A percentile compares a stretch with the other conserved stretches of the same genome.
Conservation (phyloP, 2,797 vertebrate species). For the Scolopax rusticola region DNA sequence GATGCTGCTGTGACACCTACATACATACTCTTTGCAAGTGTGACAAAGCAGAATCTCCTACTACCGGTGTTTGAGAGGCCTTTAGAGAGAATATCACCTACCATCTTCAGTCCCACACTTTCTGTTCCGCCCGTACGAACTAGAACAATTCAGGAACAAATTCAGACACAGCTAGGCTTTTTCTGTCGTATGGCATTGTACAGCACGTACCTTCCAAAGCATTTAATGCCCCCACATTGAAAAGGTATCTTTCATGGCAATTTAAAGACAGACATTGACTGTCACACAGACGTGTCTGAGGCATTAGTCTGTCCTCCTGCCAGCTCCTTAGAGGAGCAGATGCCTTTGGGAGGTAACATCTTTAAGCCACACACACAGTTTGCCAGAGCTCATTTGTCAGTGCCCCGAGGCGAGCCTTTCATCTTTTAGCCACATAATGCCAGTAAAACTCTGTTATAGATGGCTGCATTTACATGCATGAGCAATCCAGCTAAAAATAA, state of each 20-base stretch:
- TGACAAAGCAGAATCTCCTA: not conserved
- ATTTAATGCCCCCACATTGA: not conserved
- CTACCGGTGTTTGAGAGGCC: not conserved
- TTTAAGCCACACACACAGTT: not conserved
- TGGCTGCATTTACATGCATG: slow-evolving; percentile 45
- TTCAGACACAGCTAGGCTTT: not conserved
- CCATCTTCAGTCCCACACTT: not conserved
- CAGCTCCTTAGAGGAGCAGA: not conserved
- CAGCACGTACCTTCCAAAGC: not conserved
- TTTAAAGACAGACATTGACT: not conserved
- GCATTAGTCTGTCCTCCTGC: not conserved
- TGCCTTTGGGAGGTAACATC: slow-evolving; percentile 1
- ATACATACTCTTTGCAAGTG: accelerated
- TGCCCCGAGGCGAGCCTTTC: slow-evolving; percentile 46
- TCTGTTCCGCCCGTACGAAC: not conserved
- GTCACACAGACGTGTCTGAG: not conserved
- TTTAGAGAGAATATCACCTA: not conserved
- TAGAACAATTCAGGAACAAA: not conserved
- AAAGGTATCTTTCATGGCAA: not conserved
- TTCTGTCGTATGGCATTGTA: not conserved
- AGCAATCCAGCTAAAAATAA: slow-evolving; percentile 19
- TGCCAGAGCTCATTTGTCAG: slow-evolving; percentile 53
- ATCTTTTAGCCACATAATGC: slow-evolving; percentile 22
- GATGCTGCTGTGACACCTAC: not conserved
- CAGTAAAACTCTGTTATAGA: not conserved